These are phyloP conservation scores for Syngnathus floridae DNA, from an alignment of 2,113 vertebrate species.

Conservation along the genomic window DNA sequence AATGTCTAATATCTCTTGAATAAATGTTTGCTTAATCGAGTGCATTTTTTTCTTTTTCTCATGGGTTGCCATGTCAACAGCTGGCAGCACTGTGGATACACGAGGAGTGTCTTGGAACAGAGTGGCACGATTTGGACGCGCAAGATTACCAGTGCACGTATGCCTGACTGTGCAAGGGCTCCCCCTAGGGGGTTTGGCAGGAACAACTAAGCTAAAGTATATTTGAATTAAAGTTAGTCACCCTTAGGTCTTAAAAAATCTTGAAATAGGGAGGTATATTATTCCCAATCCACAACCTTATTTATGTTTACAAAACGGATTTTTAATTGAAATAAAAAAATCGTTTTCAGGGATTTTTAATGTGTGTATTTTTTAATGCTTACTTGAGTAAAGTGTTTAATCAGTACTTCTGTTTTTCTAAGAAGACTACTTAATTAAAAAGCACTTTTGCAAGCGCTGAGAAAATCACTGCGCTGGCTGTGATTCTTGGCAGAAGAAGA, in stretches of 20 bases:
- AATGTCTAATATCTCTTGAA: neutral
- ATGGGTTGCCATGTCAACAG: slow-evolving; percentile 38
- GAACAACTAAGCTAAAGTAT: neutral
- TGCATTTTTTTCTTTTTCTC: neutral
- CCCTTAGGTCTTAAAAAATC: no score
- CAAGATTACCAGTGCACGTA: neutral
- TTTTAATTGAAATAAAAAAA: no score
- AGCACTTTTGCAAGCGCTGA: neutral
- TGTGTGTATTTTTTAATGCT: neutral
- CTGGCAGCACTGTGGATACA: slow-evolving; percentile 10
- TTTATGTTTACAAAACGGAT: no score
- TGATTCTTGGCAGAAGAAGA: slow-evolving; percentile 35
- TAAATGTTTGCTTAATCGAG: neutral
- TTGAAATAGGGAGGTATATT: no score
- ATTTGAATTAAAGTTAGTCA: no score
- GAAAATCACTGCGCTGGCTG: slow-evolving; percentile 32
- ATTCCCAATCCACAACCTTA: no score
- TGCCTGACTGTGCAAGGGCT: slow-evolving; percentile 20
- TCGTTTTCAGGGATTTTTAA: no score
- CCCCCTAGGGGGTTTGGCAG: slow-evolving; percentile 42
- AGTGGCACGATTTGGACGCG: neutral
- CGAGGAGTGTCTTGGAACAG: slow-evolving; percentile 1
- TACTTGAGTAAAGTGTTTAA: neutral
- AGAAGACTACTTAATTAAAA: neutral
- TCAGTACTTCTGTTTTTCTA: neutral